phyloP scores from a whole-genome alignment of 2,113 vertebrate genomes.

The Crocuta crocuta region DNA sequence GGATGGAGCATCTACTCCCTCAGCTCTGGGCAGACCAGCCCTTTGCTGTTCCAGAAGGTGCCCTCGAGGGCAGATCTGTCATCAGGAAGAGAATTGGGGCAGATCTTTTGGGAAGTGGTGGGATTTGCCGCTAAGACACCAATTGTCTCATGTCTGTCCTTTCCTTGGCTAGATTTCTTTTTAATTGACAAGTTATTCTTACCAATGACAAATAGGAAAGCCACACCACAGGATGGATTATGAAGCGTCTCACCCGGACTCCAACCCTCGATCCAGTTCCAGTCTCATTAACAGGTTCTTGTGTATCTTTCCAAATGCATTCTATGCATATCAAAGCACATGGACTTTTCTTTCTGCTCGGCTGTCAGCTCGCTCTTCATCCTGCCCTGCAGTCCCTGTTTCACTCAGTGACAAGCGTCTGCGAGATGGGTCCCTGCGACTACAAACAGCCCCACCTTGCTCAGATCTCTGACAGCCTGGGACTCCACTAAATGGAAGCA shows the following conservation, averaged over 20 bases:
- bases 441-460: fast-evolving
- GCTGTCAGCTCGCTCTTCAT: not conserved
- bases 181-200: not conserved
- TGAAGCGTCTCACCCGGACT: not conserved
- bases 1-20: not conserved
- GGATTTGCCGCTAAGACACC: not conserved
- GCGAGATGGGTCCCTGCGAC: not conserved
- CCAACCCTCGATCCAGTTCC: not conserved
- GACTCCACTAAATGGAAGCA: not conserved
- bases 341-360: not conserved
- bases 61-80: not conserved
- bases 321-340: not conserved
- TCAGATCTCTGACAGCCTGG: not conserved
- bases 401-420: not conserved
- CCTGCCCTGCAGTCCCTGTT: not conserved
- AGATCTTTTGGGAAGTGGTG: not conserved
- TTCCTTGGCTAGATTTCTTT: not conserved
- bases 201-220: not conserved
- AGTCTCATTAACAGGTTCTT: not conserved
- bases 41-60: not conserved
- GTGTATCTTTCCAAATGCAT: not conserved
- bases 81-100: not conserved
- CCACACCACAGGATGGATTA: not conserved
- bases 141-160: not conserved
- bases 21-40: not conserved